A percentile compares a stretch with the other conserved stretches of the same genome.
Evolutionary conservation across 2,888 invertebrate genomes (phyloP).

Genomic region (Erebia ligea): DNA sequence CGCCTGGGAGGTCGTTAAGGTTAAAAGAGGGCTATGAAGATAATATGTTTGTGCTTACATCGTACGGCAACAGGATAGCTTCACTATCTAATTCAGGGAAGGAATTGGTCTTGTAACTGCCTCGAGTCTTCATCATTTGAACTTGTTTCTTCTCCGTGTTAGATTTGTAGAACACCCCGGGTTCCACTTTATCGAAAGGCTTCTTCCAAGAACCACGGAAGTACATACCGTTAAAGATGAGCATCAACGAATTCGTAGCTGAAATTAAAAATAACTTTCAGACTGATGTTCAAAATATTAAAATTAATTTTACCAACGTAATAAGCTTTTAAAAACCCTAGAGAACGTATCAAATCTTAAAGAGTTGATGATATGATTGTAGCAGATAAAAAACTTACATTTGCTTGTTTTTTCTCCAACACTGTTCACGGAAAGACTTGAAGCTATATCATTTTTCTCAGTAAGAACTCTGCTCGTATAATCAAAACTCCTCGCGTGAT

Average conservation of each 20-base stretch:
- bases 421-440: conserved; percentile 84
- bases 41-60: conserved; percentile 73
- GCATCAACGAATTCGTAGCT: conserved; percentile 83
- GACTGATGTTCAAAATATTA: not conserved
- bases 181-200: conserved; percentile 82
- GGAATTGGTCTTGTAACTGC: conserved; percentile 84
- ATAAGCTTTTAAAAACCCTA: too few relatives aligned
- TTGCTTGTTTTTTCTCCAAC: conserved; percentile 78
- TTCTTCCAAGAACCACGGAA: conserved; percentile 91
- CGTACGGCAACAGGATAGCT: conserved; percentile 89
- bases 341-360: too few relatives aligned
- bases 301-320: too few relatives aligned
- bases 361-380: not conserved
- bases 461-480: conserved; percentile 48
- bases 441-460: conserved; percentile 79
- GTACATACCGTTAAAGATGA: conserved; percentile 90
- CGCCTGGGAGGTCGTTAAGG: too few relatives aligned
- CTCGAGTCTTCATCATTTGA: conserved; percentile 87
- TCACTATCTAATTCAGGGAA: conserved; percentile 86
- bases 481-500: conserved; percentile 73
- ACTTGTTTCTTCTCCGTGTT: conserved; percentile 84
- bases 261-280: conserved; percentile 37
- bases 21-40: too few relatives aligned
- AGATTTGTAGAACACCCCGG: conserved; percentile 85
- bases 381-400: conserved; percentile 53